Conservation (phyloP, 2,113 vertebrate species). For the Bos javanicus region DNA sequence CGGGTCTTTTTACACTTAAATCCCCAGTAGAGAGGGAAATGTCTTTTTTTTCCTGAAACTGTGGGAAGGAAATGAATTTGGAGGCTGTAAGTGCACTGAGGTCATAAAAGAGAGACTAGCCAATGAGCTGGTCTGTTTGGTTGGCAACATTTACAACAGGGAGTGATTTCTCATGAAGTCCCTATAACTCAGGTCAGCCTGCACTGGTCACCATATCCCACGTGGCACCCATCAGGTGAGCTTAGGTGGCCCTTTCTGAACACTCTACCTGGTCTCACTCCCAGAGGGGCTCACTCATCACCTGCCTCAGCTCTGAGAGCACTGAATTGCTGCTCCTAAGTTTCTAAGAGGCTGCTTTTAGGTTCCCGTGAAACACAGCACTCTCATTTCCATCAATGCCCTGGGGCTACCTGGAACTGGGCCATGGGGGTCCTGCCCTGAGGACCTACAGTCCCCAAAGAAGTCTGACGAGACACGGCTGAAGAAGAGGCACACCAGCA, state of each 20-base stretch:
- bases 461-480: background rate
- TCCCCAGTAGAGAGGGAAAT: background rate
- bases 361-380: no score
- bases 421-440: background rate
- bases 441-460: background rate
- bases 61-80: background rate
- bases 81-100: background rate
- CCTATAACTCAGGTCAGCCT: background rate
- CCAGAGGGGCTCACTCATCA: background rate
- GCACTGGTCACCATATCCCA: background rate
- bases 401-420: background rate
- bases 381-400: background rate
- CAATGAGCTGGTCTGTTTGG: background rate
- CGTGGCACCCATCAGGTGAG: rapidly evolving
- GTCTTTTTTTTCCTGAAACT: background rate
- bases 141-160: background rate
- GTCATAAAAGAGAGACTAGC: background rate
- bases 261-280: background rate
- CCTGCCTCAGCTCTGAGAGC: background rate
- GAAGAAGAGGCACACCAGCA: background rate
- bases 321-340: background rate
- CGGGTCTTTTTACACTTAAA: background rate
- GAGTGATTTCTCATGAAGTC: background rate
- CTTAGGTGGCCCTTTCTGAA: background rate
- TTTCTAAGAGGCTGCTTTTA: background rate